Evolutionary conservation across 1,140 invertebrate species (phyloP).

Genomic region (Drosophila pruinosa): DNA sequence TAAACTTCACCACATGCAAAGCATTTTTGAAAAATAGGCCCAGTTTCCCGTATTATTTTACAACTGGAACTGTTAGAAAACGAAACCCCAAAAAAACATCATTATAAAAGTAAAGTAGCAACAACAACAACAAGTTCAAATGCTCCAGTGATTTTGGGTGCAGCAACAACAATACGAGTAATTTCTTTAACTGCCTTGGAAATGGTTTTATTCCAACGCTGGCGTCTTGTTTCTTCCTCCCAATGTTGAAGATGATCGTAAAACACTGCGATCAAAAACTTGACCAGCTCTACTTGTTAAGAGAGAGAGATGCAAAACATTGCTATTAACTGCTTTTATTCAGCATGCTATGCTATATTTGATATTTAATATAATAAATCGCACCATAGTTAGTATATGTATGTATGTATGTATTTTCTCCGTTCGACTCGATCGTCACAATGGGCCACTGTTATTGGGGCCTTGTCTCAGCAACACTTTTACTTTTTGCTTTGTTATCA

Average conservation of each 20-base stretch:
- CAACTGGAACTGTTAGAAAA: conserved; percentile 9
- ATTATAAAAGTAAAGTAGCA: conserved; percentile 9
- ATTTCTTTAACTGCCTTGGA: conserved; percentile 25
- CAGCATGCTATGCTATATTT: too few relatives aligned
- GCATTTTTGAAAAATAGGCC: neutral
- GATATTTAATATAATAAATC: too few relatives aligned
- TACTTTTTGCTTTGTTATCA: conserved; percentile 49
- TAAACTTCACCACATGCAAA: neutral
- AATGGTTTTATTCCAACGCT: conserved; percentile 24
- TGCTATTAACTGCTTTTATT: neutral
- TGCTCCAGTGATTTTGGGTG: conserved; percentile 63
- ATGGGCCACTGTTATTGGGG: neutral
- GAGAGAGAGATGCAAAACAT: neutral
- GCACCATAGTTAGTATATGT: neutral
- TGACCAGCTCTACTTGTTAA: neutral
- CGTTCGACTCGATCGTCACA: neutral
- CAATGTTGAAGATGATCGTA: conserved; percentile 33
- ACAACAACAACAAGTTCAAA: conserved; percentile 26
- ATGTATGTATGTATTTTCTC: neutral
- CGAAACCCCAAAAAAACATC: conserved; percentile 5
- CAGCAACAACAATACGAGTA: conserved; percentile 34
- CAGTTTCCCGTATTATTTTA: neutral
- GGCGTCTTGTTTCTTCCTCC: neutral
- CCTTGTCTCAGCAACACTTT: conserved; percentile 25
- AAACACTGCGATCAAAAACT: neutral